Conservation (phyloP, 1,140 invertebrate genomes). For the Cryptotermes secundus region DNA sequence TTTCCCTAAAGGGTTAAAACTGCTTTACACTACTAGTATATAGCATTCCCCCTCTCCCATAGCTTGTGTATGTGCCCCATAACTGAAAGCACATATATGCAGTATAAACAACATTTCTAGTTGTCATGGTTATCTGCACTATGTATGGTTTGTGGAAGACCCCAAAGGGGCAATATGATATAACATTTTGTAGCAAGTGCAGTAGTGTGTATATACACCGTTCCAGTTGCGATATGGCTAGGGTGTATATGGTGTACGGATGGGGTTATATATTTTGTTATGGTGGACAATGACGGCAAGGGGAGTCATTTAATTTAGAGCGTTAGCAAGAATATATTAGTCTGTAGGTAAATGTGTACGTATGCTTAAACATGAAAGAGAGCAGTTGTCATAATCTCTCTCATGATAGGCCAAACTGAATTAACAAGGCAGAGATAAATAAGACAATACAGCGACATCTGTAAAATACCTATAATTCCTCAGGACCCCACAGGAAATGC, state of each 20-base stretch:
- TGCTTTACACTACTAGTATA: slow-evolving; percentile 16
- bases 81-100: slow-evolving; percentile 22
- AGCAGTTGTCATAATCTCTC: background rate
- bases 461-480: no score
- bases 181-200: slow-evolving; percentile 1
- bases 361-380: background rate
- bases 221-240: background rate
- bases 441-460: no score
- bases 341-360: background rate
- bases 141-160: slow-evolving; percentile 16
- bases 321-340: background rate
- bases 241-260: background rate
- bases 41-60: background rate
- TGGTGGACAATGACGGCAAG: slow-evolving; percentile 19
- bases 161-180: slow-evolving; percentile 15
- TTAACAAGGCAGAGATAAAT: no score
- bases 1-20: slow-evolving; percentile 30
- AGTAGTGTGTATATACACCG: background rate
- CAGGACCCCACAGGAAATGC: no score
- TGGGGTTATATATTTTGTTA: background rate
- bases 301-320: slow-evolving; percentile 27
- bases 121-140: slow-evolving; percentile 29
- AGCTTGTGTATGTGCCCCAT: slow-evolving; percentile 1
- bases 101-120: slow-evolving; percentile 31
- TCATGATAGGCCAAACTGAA: background rate